Evolutionary conservation across 1,140 invertebrate species (phyloP).

Genomic region (Diplogasteroides magnus): DNA sequence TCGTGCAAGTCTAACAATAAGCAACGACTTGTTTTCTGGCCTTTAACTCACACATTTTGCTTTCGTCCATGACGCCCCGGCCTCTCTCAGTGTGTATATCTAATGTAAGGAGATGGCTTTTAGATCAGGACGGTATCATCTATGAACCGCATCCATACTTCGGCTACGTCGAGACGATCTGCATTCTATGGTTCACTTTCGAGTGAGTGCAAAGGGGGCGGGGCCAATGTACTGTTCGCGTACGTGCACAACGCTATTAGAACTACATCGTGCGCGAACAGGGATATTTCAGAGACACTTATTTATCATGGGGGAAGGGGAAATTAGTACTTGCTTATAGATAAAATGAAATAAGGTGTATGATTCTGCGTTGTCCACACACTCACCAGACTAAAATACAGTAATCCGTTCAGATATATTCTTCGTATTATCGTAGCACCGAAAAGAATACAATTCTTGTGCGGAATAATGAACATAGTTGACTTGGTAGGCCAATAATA

Average conservation of each 20-base stretch:
- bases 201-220: conserved; percentile 48
- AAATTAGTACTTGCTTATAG: too few relatives aligned
- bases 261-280: conserved; percentile 1
- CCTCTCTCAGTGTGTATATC: too few relatives aligned
- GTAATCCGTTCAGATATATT: not conserved
- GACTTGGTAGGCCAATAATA: conserved; percentile 39
- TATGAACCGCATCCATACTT: conserved; percentile 45
- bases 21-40: too few relatives aligned
- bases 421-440: conserved; percentile 28
- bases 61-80: too few relatives aligned
- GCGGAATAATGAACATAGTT: conserved; percentile 53
- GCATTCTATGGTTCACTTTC: conserved; percentile 56
- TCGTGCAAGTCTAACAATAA: too few relatives aligned
- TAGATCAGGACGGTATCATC: conserved; percentile 54
- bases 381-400: too few relatives aligned
- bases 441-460: conserved; percentile 45
- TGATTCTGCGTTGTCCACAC: too few relatives aligned
- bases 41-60: too few relatives aligned
- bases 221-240: too few relatives aligned
- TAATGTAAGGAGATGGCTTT: too few relatives aligned
- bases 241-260: conserved; percentile 36
- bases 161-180: conserved; percentile 48
- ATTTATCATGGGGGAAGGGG: too few relatives aligned
- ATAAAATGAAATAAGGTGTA: too few relatives aligned
- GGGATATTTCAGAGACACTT: not conserved